A percentile compares a stretch with the other conserved stretches of the same genome.
Conservation (phyloP, 2,888 invertebrate species). For the Limnephilus marmoratus region DNA sequence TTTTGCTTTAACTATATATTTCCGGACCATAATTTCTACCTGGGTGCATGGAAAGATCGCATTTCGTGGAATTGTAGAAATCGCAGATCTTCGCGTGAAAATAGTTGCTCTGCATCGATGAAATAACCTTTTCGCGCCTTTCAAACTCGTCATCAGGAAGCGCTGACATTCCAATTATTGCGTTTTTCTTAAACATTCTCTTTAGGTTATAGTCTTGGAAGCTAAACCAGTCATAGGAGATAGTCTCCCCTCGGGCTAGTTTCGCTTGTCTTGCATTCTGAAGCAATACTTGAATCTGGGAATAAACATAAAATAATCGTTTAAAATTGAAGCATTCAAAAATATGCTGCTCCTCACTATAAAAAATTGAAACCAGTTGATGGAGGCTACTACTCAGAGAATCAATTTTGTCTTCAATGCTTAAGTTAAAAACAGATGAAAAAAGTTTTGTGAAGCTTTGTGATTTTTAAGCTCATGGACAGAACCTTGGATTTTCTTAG, state of each 20-base stretch:
- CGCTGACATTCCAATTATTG: slow-evolving; percentile 84
- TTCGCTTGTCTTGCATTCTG: slow-evolving; percentile 73
- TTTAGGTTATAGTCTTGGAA: slow-evolving; percentile 82
- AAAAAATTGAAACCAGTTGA: neutral
- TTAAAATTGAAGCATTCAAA: neutral
- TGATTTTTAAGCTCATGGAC: neutral
- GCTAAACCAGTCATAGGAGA: slow-evolving; percentile 84
- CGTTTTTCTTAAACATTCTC: slow-evolving; percentile 86
- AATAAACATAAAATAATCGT: neutral
- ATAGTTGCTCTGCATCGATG: slow-evolving; percentile 86
- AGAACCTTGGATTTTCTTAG: neutral
- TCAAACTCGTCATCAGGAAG: slow-evolving; percentile 83
- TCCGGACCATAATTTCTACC: slow-evolving; percentile 72
- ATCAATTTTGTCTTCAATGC: neutral
- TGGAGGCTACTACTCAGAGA: neutral
- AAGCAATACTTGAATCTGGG: slow-evolving; percentile 71
- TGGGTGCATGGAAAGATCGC: slow-evolving; percentile 85
- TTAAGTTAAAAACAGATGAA: neutral
- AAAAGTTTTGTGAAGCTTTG: neutral
- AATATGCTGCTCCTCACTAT: neutral
- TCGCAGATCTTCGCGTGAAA: slow-evolving; percentile 88
- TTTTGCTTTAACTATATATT: neutral
- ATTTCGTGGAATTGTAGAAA: slow-evolving; percentile 80
- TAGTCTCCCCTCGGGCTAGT: slow-evolving; percentile 81
- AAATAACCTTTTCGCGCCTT: slow-evolving; percentile 79